phyloP scores from a whole-genome alignment of 2,888 invertebrate species.

The Pollenia griseotomentosa region DNA sequence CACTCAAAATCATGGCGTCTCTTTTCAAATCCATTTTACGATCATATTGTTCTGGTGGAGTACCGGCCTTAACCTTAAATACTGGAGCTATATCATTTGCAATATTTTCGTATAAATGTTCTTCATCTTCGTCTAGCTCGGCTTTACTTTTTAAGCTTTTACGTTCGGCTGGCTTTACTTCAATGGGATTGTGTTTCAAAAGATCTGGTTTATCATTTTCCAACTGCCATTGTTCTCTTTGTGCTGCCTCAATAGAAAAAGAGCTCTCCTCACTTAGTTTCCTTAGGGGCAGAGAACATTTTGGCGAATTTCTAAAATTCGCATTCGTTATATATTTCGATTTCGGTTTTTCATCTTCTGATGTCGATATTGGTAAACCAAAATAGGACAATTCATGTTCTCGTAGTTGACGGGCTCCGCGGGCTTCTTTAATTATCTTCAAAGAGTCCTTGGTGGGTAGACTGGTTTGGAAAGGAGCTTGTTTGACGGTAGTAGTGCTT shows the following conservation, averaged over 20 bases:
- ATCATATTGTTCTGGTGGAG: constrained; percentile 76
- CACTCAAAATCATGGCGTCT: constrained; percentile 85
- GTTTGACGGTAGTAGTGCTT: constrained; percentile 68
- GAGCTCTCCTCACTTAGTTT: constrained; percentile 55
- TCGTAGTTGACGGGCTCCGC: constrained; percentile 85
- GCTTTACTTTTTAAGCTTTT: constrained; percentile 55
- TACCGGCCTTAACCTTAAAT: constrained; percentile 77
- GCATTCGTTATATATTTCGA: constrained; percentile 71
- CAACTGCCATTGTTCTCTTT: constrained; percentile 79
- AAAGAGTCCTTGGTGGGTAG: constrained; percentile 77
- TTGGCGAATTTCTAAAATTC: constrained; percentile 69
- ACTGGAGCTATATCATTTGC: constrained; percentile 80
- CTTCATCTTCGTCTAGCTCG: constrained; percentile 74
- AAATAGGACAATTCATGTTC: constrained; percentile 87
- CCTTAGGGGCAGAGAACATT: constrained; percentile 77
- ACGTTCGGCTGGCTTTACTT: constrained; percentile 58
- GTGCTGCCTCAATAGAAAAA: background rate
- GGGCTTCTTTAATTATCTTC: constrained; percentile 82
- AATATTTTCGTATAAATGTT: constrained; percentile 83
- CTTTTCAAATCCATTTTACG: constrained; percentile 82
- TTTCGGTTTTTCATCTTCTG: constrained; percentile 70
- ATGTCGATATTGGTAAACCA: constrained; percentile 82
- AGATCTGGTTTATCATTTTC: constrained; percentile 83
- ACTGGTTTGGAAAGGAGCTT: constrained; percentile 53
- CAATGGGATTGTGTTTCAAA: constrained; percentile 81